phyloP scores from a whole-genome alignment of 2,888 invertebrate genomes.

The Imbricaverruca yamaguchii region DNA sequence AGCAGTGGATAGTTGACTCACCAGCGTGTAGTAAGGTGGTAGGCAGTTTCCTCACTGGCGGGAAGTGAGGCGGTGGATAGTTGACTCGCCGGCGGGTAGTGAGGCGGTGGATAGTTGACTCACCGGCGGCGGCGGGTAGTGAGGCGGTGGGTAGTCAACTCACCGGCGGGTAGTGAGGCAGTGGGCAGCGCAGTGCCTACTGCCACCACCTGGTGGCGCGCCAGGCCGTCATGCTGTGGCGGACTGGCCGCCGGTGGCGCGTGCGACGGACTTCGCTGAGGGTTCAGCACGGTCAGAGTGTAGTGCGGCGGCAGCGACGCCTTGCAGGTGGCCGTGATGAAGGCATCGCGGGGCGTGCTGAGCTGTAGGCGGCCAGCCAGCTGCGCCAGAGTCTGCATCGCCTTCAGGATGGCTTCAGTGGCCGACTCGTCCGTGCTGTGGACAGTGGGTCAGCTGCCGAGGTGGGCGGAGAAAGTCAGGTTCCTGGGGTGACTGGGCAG shows the following conservation, averaged over 20 bases:
- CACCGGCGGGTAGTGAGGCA: conserved; percentile 63
- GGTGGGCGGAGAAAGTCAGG: no score
- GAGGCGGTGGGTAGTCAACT: conserved; percentile 21
- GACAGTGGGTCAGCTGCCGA: neutral
- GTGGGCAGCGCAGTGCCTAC: conserved; percentile 92
- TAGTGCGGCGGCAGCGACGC: conserved; percentile 94
- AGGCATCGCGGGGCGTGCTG: conserved; percentile 77
- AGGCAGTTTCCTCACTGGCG: no score
- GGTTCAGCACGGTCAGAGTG: conserved; percentile 72
- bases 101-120: no score
- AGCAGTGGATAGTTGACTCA: no score
- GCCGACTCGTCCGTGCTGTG: conserved; percentile 79
- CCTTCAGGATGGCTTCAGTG: conserved; percentile 82
- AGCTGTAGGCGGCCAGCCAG: conserved; percentile 77
- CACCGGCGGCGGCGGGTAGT: neutral
- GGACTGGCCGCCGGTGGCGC: conserved; percentile 26
- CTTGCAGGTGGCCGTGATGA: conserved; percentile 89
- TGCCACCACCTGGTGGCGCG: conserved; percentile 86
- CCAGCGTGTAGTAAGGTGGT: no score
- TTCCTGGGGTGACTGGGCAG: no score
- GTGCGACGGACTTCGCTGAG: conserved; percentile 23
- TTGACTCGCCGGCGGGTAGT: no score
- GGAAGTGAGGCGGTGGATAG: no score
- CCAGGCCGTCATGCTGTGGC: conserved; percentile 26
- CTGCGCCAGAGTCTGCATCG: conserved; percentile 81